Percentiles rank a stretch among this genome's conserved stretches.
These are phyloP conservation scores for Hypotaenidia philippensis DNA, from an alignment of 2,797 vertebrate genomes.

Conservation along the genomic window DNA sequence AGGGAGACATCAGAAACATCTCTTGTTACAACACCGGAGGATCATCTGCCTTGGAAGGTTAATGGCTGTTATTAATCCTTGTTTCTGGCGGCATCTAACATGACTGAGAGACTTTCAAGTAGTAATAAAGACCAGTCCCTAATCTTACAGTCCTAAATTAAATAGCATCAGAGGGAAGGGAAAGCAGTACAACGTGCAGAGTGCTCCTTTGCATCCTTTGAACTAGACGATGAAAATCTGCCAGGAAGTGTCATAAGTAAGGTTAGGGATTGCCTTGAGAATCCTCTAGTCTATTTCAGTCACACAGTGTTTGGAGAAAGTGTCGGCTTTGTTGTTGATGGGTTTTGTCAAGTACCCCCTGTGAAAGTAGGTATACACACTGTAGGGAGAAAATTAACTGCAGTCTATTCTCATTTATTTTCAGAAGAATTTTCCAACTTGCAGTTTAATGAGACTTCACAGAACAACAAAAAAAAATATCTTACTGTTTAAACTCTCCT, in stretches of 20 bases:
- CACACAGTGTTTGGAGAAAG: background rate
- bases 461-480: background rate
- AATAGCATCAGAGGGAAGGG: background rate
- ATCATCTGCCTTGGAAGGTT: background rate
- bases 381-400: background rate
- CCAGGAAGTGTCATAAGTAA: background rate
- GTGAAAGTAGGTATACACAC: background rate
- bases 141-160: background rate
- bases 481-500: background rate
- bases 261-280: background rate
- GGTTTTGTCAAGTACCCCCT: conserved; percentile 10
- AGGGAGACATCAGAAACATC: conserved; percentile 8
- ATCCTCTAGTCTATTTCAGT: background rate
- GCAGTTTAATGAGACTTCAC: background rate
- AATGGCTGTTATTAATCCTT: background rate
- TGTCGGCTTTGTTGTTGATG: background rate
- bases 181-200: background rate
- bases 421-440: conserved; percentile 5
- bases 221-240: background rate
- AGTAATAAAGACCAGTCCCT: background rate
- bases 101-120: background rate
- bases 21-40: background rate
- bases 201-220: background rate
- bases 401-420: conserved; percentile 7
- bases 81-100: background rate